Evolutionary conservation across 2,113 vertebrate genomes (phyloP).

Genomic region (Pluvialis apricaria): DNA sequence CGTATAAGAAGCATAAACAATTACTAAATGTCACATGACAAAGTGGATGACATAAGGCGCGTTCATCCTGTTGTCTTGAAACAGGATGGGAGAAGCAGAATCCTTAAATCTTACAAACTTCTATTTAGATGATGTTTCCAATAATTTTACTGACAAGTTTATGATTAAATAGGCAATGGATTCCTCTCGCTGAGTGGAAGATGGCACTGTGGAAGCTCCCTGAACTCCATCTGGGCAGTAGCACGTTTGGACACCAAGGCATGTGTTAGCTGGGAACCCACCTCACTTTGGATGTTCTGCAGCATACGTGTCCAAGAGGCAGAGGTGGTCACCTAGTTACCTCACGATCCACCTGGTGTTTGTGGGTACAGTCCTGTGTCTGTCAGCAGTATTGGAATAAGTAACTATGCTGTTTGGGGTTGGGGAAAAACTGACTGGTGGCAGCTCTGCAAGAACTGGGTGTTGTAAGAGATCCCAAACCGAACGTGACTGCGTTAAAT

Average conservation of each 20-base stretch:
- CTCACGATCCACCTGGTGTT: background rate
- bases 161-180: background rate
- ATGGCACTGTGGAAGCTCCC: background rate
- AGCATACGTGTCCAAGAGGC: background rate
- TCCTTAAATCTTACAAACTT: background rate
- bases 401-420: background rate
- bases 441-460: background rate
- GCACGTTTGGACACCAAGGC: rapidly evolving
- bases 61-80: background rate
- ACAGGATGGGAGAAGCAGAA: background rate
- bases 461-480: background rate
- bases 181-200: background rate
- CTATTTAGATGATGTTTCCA: background rate
- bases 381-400: background rate
- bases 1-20: background rate
- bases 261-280: background rate
- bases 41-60: background rate
- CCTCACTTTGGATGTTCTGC: background rate
- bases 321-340: background rate
- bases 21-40: background rate
- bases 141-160: background rate
- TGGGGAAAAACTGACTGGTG: background rate
- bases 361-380: background rate
- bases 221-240: background rate
- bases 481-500: background rate